Conservation (phyloP, 2,797 vertebrate genomes). For the Syncerus caffer region DNA sequence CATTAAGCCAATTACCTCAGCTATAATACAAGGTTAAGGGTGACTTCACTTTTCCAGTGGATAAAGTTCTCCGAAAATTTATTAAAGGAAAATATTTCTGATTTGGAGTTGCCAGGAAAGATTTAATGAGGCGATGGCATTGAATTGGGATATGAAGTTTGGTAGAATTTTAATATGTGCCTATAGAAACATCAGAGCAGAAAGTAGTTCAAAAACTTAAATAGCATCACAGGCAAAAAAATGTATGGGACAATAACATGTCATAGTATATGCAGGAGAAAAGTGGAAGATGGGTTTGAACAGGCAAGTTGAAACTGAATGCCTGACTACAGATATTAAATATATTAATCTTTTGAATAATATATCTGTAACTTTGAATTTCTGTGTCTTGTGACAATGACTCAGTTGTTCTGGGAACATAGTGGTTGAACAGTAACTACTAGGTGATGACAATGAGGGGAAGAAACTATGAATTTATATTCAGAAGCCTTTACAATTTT, state of each 20-base stretch:
- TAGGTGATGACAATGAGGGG: neutral
- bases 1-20: neutral
- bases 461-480: neutral
- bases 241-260: neutral
- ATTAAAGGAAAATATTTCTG: neutral
- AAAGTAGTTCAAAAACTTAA: neutral
- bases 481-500: neutral
- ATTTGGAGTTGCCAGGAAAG: neutral
- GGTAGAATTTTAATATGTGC: neutral
- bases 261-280: neutral
- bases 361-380: neutral
- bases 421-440: neutral
- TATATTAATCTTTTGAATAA: neutral
- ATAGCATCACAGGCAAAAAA: neutral
- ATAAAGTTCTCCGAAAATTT: neutral
- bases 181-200: neutral
- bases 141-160: neutral
- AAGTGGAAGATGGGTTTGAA: neutral
- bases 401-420: neutral
- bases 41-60: neutral
- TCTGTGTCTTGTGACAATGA: neutral
- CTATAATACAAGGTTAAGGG: neutral
- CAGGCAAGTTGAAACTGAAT: neutral
- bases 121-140: neutral
- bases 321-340: neutral